Evolutionary conservation across 2,113 vertebrate species (phyloP).

Genomic region (Hippoglossus stenolepis): DNA sequence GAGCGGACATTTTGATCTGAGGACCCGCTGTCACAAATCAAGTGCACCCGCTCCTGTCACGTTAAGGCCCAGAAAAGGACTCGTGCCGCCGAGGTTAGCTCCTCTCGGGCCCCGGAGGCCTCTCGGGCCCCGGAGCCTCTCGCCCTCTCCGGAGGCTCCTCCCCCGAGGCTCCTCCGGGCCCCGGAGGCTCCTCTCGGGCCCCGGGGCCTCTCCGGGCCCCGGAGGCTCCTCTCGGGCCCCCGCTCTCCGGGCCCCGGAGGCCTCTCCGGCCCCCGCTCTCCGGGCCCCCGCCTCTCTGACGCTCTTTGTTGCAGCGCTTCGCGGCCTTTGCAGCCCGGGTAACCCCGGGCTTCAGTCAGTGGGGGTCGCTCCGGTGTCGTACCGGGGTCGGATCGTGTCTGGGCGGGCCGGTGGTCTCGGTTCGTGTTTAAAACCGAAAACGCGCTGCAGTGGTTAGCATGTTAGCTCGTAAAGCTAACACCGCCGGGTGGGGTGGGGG

Average conservation of each 20-base stretch:
- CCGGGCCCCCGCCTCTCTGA: too few species aligned
- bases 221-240: too few species aligned
- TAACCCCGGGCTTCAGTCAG: background rate
- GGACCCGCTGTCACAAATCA: background rate
- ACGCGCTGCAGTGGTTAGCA: background rate
- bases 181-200: too few species aligned
- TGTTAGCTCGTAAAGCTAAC: slow-evolving; percentile 8
- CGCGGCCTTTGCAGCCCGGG: slow-evolving; percentile 11
- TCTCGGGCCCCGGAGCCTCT: too few species aligned
- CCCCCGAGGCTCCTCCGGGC: too few species aligned
- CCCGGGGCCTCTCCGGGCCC: too few species aligned
- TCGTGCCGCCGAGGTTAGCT: too few species aligned
- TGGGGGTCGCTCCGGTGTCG: background rate
- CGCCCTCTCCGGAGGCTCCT: too few species aligned
- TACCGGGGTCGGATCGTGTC: background rate
- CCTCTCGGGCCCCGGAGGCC: too few species aligned
- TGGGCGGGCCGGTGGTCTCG: too few species aligned
- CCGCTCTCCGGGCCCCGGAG: too few species aligned
- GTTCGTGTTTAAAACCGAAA: background rate
- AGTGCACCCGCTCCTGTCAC: background rate
- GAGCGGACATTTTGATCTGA: background rate
- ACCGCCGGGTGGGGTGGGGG: background rate
- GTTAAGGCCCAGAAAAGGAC: background rate
- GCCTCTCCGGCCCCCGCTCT: too few species aligned
- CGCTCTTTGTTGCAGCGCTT: slow-evolving; percentile 41